Evolutionary conservation across 2,797 vertebrate species (phyloP).

Genomic region (Chromis chromis): DNA sequence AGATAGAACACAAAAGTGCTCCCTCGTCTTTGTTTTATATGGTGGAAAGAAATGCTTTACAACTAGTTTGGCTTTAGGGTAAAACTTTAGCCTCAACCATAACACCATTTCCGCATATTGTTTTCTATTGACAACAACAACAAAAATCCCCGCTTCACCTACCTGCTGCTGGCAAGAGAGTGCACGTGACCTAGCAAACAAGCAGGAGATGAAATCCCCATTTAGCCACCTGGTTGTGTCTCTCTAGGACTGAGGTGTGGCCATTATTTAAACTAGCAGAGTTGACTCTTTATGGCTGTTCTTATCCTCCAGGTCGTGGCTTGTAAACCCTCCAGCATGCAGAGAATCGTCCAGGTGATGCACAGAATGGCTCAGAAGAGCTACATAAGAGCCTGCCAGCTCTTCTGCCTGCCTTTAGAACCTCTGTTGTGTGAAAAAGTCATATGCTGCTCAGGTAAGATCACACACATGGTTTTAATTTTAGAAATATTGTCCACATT

Average conservation of each 20-base stretch:
- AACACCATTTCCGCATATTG: not conserved
- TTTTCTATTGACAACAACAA: not conserved
- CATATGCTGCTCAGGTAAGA: constrained; percentile 58
- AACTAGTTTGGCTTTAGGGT: not conserved
- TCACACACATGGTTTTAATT: accelerated
- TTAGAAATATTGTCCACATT: not conserved
- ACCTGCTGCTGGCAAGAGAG: not conserved
- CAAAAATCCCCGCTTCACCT: not conserved
- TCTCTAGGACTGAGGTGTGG: too few species aligned
- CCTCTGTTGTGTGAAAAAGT: constrained; percentile 35
- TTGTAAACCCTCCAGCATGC: constrained; percentile 29
- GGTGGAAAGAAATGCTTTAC: too few species aligned
- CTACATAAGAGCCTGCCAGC: constrained; percentile 56
- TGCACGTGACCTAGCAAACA: constrained; percentile 15
- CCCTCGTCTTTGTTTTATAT: too few species aligned
- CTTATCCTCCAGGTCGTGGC: constrained; percentile 9
- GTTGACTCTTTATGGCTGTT: not conserved
- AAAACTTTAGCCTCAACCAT: not conserved
- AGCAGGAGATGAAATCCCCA: too few species aligned
- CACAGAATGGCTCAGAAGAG: constrained; percentile 67
- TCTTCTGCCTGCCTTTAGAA: constrained; percentile 70
- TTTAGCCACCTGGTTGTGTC: too few species aligned
- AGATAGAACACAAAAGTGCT: too few species aligned
- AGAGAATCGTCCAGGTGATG: constrained; percentile 56
- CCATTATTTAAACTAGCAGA: not conserved